Evolutionary conservation across 1,140 invertebrate genomes (phyloP).

Genomic region (Pachyrhynchus sulphureomaculatus): DNA sequence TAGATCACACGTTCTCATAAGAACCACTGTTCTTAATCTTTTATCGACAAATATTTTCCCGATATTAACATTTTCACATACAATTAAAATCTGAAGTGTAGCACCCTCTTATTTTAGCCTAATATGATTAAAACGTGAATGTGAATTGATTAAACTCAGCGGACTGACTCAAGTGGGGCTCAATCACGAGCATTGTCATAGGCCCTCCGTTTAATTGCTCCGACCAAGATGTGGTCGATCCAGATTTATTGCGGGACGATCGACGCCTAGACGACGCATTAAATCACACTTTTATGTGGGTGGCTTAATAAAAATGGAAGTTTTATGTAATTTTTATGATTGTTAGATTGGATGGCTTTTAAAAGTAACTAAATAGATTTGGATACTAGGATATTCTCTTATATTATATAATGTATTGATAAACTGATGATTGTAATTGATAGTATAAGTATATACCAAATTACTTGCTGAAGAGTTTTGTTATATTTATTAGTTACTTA

Average conservation of each 20-base stretch:
- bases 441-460: no score
- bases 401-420: no score
- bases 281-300: slow-evolving; percentile 23
- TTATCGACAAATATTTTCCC: slow-evolving; percentile 13
- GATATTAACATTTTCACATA: slow-evolving; percentile 12
- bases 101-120: slow-evolving; percentile 43
- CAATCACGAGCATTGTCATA: slow-evolving; percentile 35
- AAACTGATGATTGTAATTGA: no score
- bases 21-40: no score
- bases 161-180: slow-evolving; percentile 41
- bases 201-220: slow-evolving; percentile 40
- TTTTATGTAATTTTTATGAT: slow-evolving; percentile 22
- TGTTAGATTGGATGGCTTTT: slow-evolving; percentile 2
- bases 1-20: no score
- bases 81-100: slow-evolving; percentile 28
- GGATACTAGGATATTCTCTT: no score
- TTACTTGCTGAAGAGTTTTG: no score
- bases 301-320: slow-evolving; percentile 23
- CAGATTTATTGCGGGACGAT: slow-evolving; percentile 33
- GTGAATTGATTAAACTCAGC: slow-evolving; percentile 44
- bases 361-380: neutral
- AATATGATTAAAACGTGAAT: slow-evolving; percentile 49
- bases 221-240: slow-evolving; percentile 40
- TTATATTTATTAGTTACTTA: no score
- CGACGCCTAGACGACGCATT: slow-evolving; percentile 24